Evolutionary conservation across 2,113 vertebrate genomes (phyloP).

Genomic region (Herpetotheres cachinnans): DNA sequence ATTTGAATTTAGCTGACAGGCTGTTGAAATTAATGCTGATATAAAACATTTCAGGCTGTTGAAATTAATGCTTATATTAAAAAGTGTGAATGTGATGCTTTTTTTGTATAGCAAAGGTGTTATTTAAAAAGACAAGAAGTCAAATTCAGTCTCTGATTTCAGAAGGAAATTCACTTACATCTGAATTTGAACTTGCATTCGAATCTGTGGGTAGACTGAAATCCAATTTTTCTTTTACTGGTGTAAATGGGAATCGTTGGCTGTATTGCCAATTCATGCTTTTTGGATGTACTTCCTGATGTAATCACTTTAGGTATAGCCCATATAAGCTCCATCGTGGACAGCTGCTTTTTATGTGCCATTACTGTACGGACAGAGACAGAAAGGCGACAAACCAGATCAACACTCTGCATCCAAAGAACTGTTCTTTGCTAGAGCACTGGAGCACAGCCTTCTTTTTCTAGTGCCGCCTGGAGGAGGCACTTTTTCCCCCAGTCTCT

Average conservation of each 20-base stretch:
- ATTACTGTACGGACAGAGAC: fast-evolving
- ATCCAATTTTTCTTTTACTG: not conserved
- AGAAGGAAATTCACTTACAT: not conserved
- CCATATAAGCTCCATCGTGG: not conserved
- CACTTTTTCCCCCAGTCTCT: not conserved
- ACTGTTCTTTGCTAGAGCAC: not conserved
- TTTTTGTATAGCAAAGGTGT: not conserved
- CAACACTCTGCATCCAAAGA: not conserved
- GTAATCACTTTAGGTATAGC: not conserved
- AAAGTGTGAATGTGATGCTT: not conserved
- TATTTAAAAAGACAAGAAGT: not conserved
- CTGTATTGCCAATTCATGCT: not conserved
- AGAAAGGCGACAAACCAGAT: not conserved
- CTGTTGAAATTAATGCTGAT: not conserved
- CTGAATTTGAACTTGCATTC: not conserved
- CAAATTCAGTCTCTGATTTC: not conserved
- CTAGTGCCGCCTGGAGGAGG: not conserved
- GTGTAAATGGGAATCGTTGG: not conserved
- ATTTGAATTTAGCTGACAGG: not conserved
- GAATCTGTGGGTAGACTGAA: not conserved
- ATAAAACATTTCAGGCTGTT: not conserved
- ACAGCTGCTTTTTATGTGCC: not conserved
- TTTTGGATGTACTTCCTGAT: not conserved
- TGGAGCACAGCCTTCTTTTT: not conserved
- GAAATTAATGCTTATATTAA: not conserved